Evolutionary conservation across 2,797 vertebrate genomes (phyloP).

Genomic region (Gadopsis bispinosus): DNA sequence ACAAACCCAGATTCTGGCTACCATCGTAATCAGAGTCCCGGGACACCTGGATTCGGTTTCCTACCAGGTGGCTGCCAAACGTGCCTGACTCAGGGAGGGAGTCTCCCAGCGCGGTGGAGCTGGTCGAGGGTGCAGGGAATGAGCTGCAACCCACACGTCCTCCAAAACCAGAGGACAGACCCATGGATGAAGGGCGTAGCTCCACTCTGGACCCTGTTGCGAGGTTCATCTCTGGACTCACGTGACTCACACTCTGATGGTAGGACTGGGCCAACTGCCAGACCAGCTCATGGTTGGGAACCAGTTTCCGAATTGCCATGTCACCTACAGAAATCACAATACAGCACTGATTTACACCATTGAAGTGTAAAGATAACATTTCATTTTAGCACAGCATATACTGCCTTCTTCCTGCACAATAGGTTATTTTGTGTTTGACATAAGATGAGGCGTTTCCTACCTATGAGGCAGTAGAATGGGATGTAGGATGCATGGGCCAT

Average conservation of each 20-base stretch:
- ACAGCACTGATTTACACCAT: background rate
- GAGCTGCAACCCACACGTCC: conserved; percentile 66
- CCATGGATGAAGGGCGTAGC: conserved; percentile 55
- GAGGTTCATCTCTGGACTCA: conserved; percentile 61
- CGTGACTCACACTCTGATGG: conserved; percentile 87
- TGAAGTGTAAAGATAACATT: background rate
- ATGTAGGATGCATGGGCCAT: conserved; percentile 97
- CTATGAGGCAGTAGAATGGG: conserved; percentile 96
- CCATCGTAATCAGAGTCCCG: conserved; percentile 81
- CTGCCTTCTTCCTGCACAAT: background rate
- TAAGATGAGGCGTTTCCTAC: conserved; percentile 75
- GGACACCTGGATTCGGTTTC: conserved; percentile 97
- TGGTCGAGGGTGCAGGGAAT: conserved; percentile 76
- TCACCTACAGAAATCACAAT: conserved; percentile 85
- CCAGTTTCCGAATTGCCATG: conserved; percentile 86
- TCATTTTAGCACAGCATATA: background rate
- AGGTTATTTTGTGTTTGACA: background rate
- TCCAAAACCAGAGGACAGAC: conserved; percentile 70
- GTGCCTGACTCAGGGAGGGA: conserved; percentile 89
- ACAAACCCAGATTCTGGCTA: conserved; percentile 78
- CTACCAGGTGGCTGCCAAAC: conserved; percentile 94
- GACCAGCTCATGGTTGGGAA: conserved; percentile 92
- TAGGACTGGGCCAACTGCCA: conserved; percentile 91
- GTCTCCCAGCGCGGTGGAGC: conserved; percentile 73
- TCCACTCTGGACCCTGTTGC: conserved; percentile 66